Evolutionary conservation across 37 sponge, comb jelly and placozoan genomes (phyloP), one percentile per base, ranked within the genome.

Genomic region (Lycopodina hypogea): DNA sequence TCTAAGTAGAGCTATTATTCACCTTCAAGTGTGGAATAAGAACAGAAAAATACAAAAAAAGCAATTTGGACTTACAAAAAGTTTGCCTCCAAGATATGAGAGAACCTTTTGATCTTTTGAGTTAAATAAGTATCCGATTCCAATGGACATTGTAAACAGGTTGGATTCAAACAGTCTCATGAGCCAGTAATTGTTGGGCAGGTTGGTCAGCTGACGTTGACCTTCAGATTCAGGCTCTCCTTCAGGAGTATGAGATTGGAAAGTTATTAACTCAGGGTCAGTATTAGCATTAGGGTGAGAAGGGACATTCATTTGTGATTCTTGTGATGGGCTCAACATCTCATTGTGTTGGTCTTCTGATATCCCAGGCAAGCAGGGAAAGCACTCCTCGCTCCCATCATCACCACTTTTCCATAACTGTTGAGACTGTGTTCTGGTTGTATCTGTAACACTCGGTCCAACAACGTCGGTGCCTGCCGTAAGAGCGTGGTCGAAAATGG

Each of bases 91-190:
- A 29, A 96, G 81, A 77, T 96, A 96, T 8, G 58, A 52, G 55
- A 85, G 91, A 0, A 96, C 94, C 18, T 81, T 89, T 1, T 78
- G 62, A 1, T 90, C 92, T 79, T 90, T 96, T 39, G 86, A 81
- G 41, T 94, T 93, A 86, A 85, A 96, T 45, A 96, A 82, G 45
- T 96, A 96, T 11, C 84, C 85, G 51, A 96, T 84, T 8, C 94
- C 95, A 38, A 96, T 96, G 34, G 90, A 75, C 92, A 93, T 93
- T 68, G 89, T 79, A 63, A 90, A 96, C 66, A 93, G 80, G 19
- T 83, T 89, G 23, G 96, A 96, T 42, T 93, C 77, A 65, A 96
- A 96, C 40, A 96, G 78, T 15, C 96, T 64, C 84, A 96, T 74
- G 50, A 93, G 79, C 96, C 94, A 96, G 39, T 71, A 96, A 56